Evolutionary conservation across 1,140 invertebrate species (phyloP), one percentile per base, ranked within the genome.

Genomic region (Arctopsyche grandis): DNA sequence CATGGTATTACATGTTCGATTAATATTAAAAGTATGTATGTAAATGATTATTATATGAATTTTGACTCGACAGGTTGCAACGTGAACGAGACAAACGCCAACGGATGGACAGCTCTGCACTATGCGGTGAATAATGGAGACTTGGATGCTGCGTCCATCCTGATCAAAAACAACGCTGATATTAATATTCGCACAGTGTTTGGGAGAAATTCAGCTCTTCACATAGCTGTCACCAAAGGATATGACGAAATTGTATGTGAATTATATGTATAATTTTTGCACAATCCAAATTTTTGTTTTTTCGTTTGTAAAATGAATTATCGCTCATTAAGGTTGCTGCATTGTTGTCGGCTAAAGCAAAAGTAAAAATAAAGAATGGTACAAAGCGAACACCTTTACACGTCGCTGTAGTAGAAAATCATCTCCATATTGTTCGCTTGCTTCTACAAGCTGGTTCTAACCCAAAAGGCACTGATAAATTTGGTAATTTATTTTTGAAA

Each of bases 311-410:
- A n/a, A n/a, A n/a, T n/a, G n/a, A n/a, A n/a, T n/a, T n/a, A n/a
- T n/a, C n/a, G n/a, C n/a, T n/a, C n/a, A n/a, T n/a, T n/a, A n/a
- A 21, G 80, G 69, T 22, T 79, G 73, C 21, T 0, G 58, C 7
- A 22, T 60, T 60, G 21, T 22, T 60, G 19, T 21, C 9, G 21
- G 21, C 19, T 5, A 60, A 60, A 21, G 21, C n/a, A 21, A 79
- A 77, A 58, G 26, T 79, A 12, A 69, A 81, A 43, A 58, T 38
- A 9, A 75, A 77, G 26, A 77, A 81, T 70, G 60, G 19, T 10
- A 52, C 7, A 14, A 77, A 73, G 7, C 26, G 75, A 5, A 79
- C 80, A 22, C 80, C 80, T 4, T 58, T 81, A 12, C 77, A 79
- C 21, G 29, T 79, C 38, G 80, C 80, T 14, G 78, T 73, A 16